Percentiles rank a stretch among this genome's conserved stretches.
These are phyloP conservation scores for Amyelois transitella DNA, from an alignment of 1,140 invertebrate genomes.

Conservation along the genomic window DNA sequence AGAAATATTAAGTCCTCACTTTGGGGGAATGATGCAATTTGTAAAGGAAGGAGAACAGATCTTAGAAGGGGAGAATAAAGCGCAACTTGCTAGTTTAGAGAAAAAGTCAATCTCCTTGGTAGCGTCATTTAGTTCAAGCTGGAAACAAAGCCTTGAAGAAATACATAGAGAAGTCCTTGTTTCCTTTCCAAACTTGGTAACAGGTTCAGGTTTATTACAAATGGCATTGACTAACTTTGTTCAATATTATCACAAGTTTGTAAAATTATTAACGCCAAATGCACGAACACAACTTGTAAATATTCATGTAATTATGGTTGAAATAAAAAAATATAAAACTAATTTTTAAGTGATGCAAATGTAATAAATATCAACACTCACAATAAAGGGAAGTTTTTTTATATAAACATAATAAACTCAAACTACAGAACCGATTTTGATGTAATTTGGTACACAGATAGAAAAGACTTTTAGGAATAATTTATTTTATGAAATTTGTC, in stretches of 20 bases:
- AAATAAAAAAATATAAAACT: conserved; percentile 99
- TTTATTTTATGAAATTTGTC: too few species aligned
- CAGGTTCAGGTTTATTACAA: conserved; percentile 94
- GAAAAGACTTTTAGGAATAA: too few species aligned
- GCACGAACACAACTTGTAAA: conserved; percentile 94
- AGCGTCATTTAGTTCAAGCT: conserved; percentile 91
- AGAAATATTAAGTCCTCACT: conserved; percentile 96
- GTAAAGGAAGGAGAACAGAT: conserved; percentile 95
- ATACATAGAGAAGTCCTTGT: conserved; percentile 95
- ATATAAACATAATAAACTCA: too few species aligned
- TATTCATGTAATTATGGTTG: conserved; percentile 99
- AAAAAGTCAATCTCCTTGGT: conserved; percentile 88
- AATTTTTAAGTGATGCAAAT: conserved; percentile 79
- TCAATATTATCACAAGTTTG: conserved; percentile 98
- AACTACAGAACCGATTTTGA: too few species aligned
- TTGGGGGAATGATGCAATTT: conserved; percentile 97
- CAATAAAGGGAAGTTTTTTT: too few species aligned
- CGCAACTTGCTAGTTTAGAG: conserved; percentile 88
- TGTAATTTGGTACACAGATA: too few species aligned
- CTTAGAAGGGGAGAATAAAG: conserved; percentile 86
- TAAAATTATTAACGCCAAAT: conserved; percentile 94
- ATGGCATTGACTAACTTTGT: conserved; percentile 95
- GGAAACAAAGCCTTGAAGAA: conserved; percentile 96
- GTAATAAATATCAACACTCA: too few species aligned
- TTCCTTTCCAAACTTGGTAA: conserved; percentile 97